A percentile compares a stretch with the other conserved stretches of the same genome.
phyloP scores from a whole-genome alignment of 2,888 invertebrate species.

The Tricholauxania praeusta region DNA sequence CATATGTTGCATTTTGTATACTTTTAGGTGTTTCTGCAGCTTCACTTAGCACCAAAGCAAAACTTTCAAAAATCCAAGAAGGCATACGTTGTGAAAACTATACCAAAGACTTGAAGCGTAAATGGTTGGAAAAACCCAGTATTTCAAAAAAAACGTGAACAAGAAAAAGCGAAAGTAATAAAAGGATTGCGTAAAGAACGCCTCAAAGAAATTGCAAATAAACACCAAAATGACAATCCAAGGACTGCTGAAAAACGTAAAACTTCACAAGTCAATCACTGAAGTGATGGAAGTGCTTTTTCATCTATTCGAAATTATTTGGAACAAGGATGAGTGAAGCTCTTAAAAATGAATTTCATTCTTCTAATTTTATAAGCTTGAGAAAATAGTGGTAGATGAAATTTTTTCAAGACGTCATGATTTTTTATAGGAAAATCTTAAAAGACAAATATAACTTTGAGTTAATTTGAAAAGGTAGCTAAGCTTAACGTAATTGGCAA shows the following conservation, averaged over 20 bases:
- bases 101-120: constrained; percentile 51
- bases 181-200: constrained; percentile 57
- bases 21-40: constrained; percentile 43
- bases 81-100: constrained; percentile 39
- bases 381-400: no score
- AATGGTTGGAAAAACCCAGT: constrained; percentile 59
- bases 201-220: constrained; percentile 57
- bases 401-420: no score
- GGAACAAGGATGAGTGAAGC: no score
- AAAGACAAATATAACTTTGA: no score
- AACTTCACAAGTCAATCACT: constrained; percentile 15
- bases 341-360: no score
- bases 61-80: constrained; percentile 34
- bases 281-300: no score
- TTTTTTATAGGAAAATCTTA: no score
- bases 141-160: constrained; percentile 46
- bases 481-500: no score
- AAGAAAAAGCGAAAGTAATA: constrained; percentile 44
- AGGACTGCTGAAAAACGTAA: constrained; percentile 39
- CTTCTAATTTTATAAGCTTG: no score
- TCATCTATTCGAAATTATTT: no score
- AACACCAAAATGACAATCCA: constrained; percentile 43
- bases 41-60: constrained; percentile 11
- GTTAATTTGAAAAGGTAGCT: no score
- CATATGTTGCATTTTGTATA: no score